These are phyloP conservation scores for Actenoides lindsayi DNA, from an alignment of 2,113 vertebrate genomes.

Conservation along the genomic window DNA sequence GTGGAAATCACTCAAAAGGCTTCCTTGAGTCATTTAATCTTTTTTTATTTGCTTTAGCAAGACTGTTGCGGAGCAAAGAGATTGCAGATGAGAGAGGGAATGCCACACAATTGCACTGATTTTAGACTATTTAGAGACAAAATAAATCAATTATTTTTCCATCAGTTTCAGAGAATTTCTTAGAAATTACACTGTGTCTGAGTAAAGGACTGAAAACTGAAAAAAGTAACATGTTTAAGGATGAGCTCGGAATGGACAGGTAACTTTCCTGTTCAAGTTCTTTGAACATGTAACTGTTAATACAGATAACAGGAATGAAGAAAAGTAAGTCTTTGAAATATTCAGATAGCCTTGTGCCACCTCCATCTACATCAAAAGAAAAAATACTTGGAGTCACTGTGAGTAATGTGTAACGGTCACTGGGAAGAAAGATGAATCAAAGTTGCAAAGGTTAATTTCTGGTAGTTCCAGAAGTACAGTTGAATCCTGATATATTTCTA, in stretches of 20 bases:
- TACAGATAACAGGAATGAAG: neutral
- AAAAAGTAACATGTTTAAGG: neutral
- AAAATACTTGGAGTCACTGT: neutral
- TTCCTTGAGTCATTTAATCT: neutral
- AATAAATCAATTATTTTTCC: neutral
- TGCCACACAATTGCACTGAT: neutral
- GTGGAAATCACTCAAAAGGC: neutral
- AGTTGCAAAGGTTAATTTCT: neutral
- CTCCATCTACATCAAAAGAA: neutral
- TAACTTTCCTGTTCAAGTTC: neutral
- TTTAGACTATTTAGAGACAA: neutral
- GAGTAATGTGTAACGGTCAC: neutral
- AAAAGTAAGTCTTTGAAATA: neutral
- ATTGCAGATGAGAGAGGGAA: neutral
- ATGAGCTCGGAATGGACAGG: neutral
- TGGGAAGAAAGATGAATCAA: neutral
- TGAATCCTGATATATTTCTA: neutral
- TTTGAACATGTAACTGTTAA: neutral
- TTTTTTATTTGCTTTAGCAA: neutral
- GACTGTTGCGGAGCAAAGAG: neutral
- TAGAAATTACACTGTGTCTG: neutral
- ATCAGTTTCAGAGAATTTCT: neutral
- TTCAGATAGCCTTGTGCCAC: neutral
- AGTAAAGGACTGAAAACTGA: neutral
- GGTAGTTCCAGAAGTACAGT: neutral